These are phyloP conservation scores for Andricus quercusramuli DNA, from an alignment of 2,888 invertebrate genomes.

Conservation along the genomic window DNA sequence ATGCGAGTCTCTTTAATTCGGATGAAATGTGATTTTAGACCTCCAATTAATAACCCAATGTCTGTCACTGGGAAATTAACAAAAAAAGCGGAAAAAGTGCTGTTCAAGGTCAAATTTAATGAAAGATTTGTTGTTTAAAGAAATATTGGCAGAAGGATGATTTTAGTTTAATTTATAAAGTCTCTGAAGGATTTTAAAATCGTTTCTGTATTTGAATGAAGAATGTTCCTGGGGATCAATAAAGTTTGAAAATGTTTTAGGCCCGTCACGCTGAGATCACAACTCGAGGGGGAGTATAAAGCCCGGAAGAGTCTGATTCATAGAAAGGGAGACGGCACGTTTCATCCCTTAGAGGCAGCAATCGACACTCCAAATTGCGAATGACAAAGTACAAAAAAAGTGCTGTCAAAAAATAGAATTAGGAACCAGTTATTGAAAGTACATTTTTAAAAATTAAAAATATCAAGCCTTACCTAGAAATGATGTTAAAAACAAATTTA, in stretches of 20 bases:
- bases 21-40: conserved; percentile 6
- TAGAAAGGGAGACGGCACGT: not conserved
- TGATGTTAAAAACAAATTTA: no score
- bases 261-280: conserved; percentile 5
- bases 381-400: not conserved
- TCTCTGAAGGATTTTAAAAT: no score
- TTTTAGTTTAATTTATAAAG: no score
- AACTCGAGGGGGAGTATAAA: not conserved
- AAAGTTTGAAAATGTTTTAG: not conserved
- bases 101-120: not conserved
- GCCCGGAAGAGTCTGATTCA: conserved; percentile 1
- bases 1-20: conserved; percentile 41
- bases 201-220: no score
- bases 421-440: no score
- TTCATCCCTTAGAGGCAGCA: not conserved
- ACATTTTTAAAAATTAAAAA: no score
- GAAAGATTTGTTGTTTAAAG: no score
- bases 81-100: not conserved
- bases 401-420: not conserved
- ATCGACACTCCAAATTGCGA: not conserved
- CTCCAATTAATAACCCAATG: not conserved
- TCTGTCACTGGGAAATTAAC: no score
- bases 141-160: no score
- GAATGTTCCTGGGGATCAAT: not conserved
- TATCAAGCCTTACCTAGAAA: no score